A percentile compares a stretch with the other conserved stretches of the same genome.
Conservation (phyloP, 2,888 invertebrate species). For the Hemicrepidius hirtus region DNA sequence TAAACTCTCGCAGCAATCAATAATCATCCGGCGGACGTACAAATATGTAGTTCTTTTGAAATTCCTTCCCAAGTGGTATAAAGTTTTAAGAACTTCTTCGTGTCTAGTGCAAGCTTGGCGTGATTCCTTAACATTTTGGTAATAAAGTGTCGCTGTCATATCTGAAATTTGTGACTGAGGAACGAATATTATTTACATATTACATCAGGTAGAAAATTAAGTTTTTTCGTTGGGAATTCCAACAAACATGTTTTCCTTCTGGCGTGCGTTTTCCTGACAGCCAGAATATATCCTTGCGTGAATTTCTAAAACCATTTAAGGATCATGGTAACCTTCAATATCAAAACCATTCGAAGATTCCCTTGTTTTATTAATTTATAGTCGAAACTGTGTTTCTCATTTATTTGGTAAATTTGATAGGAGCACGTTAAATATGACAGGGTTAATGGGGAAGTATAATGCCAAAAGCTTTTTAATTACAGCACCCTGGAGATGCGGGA, state of each 20-base stretch:
- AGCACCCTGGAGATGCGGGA: slow-evolving; percentile 44
- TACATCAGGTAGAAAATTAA: slow-evolving; percentile 42
- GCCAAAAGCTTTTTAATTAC: slow-evolving; percentile 45
- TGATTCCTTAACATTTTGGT: slow-evolving; percentile 48
- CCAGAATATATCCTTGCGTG: slow-evolving; percentile 7
- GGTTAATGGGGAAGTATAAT: slow-evolving; percentile 41
- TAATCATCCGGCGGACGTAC: slow-evolving; percentile 26
- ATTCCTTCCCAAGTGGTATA: background rate
- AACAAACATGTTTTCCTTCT: slow-evolving; percentile 27
- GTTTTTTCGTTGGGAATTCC: slow-evolving; percentile 34
- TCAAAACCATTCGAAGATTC: slow-evolving; percentile 8
- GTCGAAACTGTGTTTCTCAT: slow-evolving; percentile 11
- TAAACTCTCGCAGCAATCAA: slow-evolving; percentile 39
- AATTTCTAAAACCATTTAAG: slow-evolving; percentile 31
- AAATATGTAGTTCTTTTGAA: slow-evolving; percentile 29
- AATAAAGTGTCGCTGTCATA: slow-evolving; percentile 49
- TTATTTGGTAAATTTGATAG: slow-evolving; percentile 42
- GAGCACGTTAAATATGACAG: slow-evolving; percentile 32
- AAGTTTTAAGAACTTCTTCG: slow-evolving; percentile 33
- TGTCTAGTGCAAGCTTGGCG: slow-evolving; percentile 45
- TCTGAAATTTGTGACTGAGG: slow-evolving; percentile 49
- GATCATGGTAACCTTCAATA: background rate
- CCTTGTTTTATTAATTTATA: slow-evolving; percentile 24
- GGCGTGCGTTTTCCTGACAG: slow-evolving; percentile 31
- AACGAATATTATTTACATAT: slow-evolving; percentile 49